Evolutionary conservation across 2,888 invertebrate species (phyloP).

Genomic region (Magallana nippona): DNA sequence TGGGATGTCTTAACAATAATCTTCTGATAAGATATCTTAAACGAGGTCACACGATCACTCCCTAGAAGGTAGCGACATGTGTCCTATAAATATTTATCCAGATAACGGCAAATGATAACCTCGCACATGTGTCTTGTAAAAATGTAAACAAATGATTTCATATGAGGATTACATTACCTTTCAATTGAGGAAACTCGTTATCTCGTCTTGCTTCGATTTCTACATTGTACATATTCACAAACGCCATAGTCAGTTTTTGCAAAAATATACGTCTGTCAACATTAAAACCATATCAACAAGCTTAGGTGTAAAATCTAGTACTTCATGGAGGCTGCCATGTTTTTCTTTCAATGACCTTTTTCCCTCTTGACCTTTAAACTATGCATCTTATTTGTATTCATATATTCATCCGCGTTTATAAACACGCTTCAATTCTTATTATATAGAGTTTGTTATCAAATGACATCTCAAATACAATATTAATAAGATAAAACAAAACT

Average conservation of each 20-base stretch:
- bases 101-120: slow-evolving; percentile 14
- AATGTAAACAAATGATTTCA: slow-evolving; percentile 30
- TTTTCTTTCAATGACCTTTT: slow-evolving; percentile 50
- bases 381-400: slow-evolving; percentile 17
- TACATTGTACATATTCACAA: slow-evolving; percentile 42
- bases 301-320: neutral
- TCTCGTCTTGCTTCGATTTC: slow-evolving; percentile 48
- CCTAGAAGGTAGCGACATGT: slow-evolving; percentile 11
- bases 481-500: neutral
- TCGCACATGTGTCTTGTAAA: slow-evolving; percentile 23
- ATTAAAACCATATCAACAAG: neutral
- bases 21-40: slow-evolving; percentile 23
- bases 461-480: slow-evolving; percentile 5
- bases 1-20: slow-evolving; percentile 24
- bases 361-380: slow-evolving; percentile 33
- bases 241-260: slow-evolving; percentile 31
- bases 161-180: slow-evolving; percentile 51
- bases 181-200: slow-evolving; percentile 59
- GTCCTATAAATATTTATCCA: slow-evolving; percentile 25
- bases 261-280: neutral
- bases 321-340: slow-evolving; percentile 59
- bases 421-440: neutral
- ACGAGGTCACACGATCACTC: slow-evolving; percentile 20
- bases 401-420: slow-evolving; percentile 42
- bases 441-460: neutral